Conservation (phyloP, 2,888 invertebrate species). For the Azorinus chamasolen region DNA sequence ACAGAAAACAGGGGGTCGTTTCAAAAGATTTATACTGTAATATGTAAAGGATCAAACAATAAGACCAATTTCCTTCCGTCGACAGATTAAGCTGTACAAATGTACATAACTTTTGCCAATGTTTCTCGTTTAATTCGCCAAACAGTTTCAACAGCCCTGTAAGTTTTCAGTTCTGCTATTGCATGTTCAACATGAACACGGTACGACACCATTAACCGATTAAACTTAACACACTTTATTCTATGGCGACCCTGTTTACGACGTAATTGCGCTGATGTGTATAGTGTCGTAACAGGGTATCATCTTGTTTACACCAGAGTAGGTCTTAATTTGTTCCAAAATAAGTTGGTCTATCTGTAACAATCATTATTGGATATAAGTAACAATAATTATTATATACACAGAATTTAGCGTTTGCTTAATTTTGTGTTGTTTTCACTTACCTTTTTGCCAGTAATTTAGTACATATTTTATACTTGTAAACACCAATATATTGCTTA, state of each 20-base stretch:
- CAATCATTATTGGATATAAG: too few relatives aligned
- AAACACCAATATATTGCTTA: too few relatives aligned
- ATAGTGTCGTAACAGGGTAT: slow-evolving; percentile 20
- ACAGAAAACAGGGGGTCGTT: too few relatives aligned
- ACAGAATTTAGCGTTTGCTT: too few relatives aligned
- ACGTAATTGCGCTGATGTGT: slow-evolving; percentile 7
- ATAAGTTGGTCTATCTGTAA: too few relatives aligned
- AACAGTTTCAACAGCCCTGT: slow-evolving; percentile 1
- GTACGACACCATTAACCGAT: slow-evolving; percentile 3
- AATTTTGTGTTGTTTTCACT: too few relatives aligned
- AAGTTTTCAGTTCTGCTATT: slow-evolving; percentile 22
- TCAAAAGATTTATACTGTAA: too few relatives aligned
- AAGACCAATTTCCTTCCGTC: slow-evolving; percentile 8
- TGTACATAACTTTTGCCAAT: not conserved
- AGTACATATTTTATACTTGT: too few relatives aligned
- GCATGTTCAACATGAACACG: slow-evolving; percentile 31
- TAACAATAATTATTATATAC: too few relatives aligned
- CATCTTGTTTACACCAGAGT: slow-evolving; percentile 22
- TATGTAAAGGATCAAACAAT: too few relatives aligned
- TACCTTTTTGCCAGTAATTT: too few relatives aligned
- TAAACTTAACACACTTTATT: slow-evolving; percentile 1
- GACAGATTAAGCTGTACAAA: slow-evolving; percentile 3
- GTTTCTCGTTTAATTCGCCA: slow-evolving; percentile 9
- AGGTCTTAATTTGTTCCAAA: too few relatives aligned
- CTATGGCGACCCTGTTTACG: not conserved